Percentiles rank a stretch among this genome's conserved stretches.
phyloP scores from a whole-genome alignment of 2,888 invertebrate genomes.

The Cataglyphis rosenhaueri region DNA sequence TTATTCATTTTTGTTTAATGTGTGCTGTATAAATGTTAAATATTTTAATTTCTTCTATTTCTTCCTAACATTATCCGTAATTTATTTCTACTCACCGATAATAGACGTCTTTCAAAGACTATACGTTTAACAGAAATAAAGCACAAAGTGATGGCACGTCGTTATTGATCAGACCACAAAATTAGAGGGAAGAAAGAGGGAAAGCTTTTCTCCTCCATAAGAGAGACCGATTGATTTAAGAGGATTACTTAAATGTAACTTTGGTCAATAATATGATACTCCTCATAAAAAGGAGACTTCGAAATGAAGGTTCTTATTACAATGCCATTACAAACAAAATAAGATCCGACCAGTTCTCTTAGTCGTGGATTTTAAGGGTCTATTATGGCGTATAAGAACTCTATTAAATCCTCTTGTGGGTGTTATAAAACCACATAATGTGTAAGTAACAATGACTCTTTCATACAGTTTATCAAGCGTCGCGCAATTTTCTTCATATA shows the following conservation, averaged over 20 bases:
- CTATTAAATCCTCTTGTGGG: slow-evolving; percentile 11
- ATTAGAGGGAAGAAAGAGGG: neutral
- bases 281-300: slow-evolving; percentile 1
- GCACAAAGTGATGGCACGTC: slow-evolving; percentile 23
- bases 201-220: slow-evolving; percentile 1
- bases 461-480: neutral
- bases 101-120: neutral
- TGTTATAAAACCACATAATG: neutral
- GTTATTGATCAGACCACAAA: slow-evolving; percentile 42
- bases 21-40: neutral
- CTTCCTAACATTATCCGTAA: neutral
- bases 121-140: slow-evolving; percentile 18
- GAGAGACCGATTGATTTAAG: slow-evolving; percentile 12
- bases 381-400: slow-evolving; percentile 17
- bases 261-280: slow-evolving; percentile 4
- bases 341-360: slow-evolving; percentile 11
- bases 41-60: neutral
- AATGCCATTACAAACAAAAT: slow-evolving; percentile 7
- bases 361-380: slow-evolving; percentile 13
- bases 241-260: slow-evolving; percentile 27
- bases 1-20: neutral
- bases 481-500: neutral
- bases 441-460: slow-evolving; percentile 16
- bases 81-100: neutral
- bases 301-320: slow-evolving; percentile 35